Evolutionary conservation across 2,888 invertebrate species (phyloP).

Genomic region (Apotomis capreana): DNA sequence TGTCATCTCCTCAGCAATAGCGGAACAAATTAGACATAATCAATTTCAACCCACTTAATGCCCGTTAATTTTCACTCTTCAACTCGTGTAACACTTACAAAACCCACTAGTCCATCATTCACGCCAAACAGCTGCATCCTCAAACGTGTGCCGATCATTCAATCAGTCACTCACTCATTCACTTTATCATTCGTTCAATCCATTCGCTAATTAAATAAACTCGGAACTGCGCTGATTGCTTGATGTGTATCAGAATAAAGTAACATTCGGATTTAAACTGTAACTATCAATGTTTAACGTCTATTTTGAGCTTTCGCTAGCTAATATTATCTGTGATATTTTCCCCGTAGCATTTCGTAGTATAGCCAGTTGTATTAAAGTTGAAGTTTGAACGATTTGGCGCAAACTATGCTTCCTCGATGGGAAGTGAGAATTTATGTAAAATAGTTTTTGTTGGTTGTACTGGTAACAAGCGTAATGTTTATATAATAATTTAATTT

Average conservation of each 20-base stretch:
- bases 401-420: conserved; percentile 31
- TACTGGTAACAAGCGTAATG: conserved; percentile 14
- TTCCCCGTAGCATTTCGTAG: not conserved
- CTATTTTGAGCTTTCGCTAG: not conserved
- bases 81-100: conserved; percentile 11
- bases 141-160: conserved; percentile 12
- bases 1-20: not conserved
- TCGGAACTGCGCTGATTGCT: conserved; percentile 30
- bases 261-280: not conserved
- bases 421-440: conserved; percentile 34
- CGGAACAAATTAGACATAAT: not conserved
- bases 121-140: conserved; percentile 28
- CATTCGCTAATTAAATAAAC: conserved; percentile 40
- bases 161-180: conserved; percentile 32
- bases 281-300: not conserved
- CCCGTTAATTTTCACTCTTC: conserved; percentile 8
- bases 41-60: not conserved
- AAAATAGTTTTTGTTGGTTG: conserved; percentile 34
- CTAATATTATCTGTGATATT: conserved; percentile 5
- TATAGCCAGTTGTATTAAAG: not conserved
- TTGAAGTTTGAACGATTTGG: not conserved
- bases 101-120: conserved; percentile 15
- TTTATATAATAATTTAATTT: conserved; percentile 39
- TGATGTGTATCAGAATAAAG: conserved; percentile 10
- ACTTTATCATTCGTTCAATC: conserved; percentile 36